Percentiles rank a stretch among this genome's conserved stretches.
Evolutionary conservation across 2,113 vertebrate species (phyloP).

Genomic region (Polypterus senegalus): DNA sequence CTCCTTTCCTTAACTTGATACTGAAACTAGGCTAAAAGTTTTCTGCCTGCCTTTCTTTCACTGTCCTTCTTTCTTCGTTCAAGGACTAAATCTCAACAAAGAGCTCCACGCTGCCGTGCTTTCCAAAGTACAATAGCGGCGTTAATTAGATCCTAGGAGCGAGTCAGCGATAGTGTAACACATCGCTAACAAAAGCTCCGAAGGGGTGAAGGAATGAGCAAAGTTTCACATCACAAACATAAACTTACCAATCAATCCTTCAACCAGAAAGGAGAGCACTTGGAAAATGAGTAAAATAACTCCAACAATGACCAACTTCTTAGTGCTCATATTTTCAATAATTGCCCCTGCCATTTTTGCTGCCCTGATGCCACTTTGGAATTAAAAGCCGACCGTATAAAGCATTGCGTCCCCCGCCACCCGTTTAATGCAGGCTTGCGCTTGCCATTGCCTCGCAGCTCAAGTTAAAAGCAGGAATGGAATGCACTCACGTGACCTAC

Average conservation of each 20-base stretch:
- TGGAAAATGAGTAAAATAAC: slow-evolving; percentile 77
- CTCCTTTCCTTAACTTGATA: slow-evolving; percentile 29
- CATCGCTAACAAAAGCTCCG: slow-evolving; percentile 28
- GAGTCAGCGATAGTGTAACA: slow-evolving; percentile 46
- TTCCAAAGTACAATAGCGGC: slow-evolving; percentile 54
- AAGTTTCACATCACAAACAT: slow-evolving; percentile 30
- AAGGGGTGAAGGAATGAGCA: slow-evolving; percentile 23
- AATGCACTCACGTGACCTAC: no score
- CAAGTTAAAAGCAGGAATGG: no score
- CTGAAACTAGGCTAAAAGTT: slow-evolving; percentile 43
- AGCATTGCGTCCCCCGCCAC: no score
- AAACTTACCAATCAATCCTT: slow-evolving; percentile 91
- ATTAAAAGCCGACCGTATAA: no score
- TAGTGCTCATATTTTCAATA: slow-evolving; percentile 97
- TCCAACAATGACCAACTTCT: slow-evolving; percentile 90
- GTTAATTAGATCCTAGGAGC: slow-evolving; percentile 58
- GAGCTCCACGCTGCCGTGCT: slow-evolving; percentile 41
- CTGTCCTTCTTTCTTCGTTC: slow-evolving; percentile 13
- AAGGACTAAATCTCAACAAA: slow-evolving; percentile 29
- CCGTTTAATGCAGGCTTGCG: no score
- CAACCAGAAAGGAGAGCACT: slow-evolving; percentile 88
- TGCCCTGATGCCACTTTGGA: no score
- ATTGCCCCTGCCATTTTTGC: slow-evolving; percentile 88
- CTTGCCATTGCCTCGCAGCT: no score
- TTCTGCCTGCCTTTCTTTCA: slow-evolving; percentile 22